Evolutionary conservation across 2,797 vertebrate species (phyloP), one percentile per base, ranked within the genome.

Genomic region (Labroides dimidiatus): DNA sequence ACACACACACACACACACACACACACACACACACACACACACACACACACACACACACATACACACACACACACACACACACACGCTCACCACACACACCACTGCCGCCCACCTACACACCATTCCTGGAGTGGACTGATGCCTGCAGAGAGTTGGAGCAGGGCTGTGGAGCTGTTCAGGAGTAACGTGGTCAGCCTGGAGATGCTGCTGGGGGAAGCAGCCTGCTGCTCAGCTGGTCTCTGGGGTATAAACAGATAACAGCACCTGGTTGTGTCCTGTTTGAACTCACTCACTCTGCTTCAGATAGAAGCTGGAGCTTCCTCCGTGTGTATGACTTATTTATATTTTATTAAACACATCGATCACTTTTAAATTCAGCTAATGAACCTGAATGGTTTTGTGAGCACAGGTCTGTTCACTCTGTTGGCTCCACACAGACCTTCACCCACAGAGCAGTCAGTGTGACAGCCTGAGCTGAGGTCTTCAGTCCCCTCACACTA

Each of bases 61-160:
- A 62, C 20, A 72, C 27, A 53, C 44, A 39, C 37, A 53, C 54
- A 47, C 37, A 62, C 50, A 52, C 48, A 64, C 30, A 58, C 66
- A 55, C 37, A 65, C 49, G 53, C 33, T 52, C 50, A 56, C 20
- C 50, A 56, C 20, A 44, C 42, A 47, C 41, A 54, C 24, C 55
- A 15, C 54, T 20, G 21, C 9, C 37, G 2, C 37, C 9, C 37
- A 39, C 33, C 45, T 47, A 14, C 33, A 54, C 47, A 62, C 49
- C 62, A 61, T 68, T 70, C 77, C 71, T 72, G 57, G 68, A 69
- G 85, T 77, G 86, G 77, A 62, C 71, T 82, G 86, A 91, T 90
- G 75, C 64, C 59, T 80, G 69, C 62, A 52, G 75, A 76, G 84
- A 79, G 78, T 87, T 79, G 71, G 75, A 69, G 72, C 77, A 43